phyloP scores from a whole-genome alignment of 92 coral and sea anemone species.

The Epizoanthus illoricatus region DNA sequence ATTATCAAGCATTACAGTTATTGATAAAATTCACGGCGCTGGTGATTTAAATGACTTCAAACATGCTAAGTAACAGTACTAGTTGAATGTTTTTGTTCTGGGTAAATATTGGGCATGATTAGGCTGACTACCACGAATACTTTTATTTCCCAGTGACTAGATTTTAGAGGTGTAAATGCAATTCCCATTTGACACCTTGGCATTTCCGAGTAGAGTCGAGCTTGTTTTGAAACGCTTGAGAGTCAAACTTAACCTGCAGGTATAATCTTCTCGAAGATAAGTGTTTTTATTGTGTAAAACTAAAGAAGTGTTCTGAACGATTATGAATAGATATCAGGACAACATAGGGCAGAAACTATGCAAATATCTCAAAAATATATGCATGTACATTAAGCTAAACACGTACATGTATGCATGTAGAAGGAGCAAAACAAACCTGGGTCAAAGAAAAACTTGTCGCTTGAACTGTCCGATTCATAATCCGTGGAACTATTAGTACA shows the following conservation, averaged over 20 bases:
- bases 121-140: too few relatives aligned
- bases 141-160: neutral
- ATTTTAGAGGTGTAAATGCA: conserved; percentile 19
- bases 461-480: conserved; percentile 72
- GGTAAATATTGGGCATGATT: neutral
- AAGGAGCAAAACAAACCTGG: conserved; percentile 62
- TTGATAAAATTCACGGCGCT: neutral
- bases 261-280: neutral
- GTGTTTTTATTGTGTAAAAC: neutral
- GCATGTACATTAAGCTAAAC: too few relatives aligned
- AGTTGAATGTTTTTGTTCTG: neutral
- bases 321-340: too few relatives aligned
- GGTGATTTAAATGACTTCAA: neutral
- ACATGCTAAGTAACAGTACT: neutral
- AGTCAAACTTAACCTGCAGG: neutral
- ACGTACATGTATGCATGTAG: too few relatives aligned
- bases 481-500: conserved; percentile 56
- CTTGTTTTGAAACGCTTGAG: neutral
- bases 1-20: neutral
- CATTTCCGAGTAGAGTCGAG: conserved; percentile 22
- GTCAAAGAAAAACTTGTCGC: conserved; percentile 75
- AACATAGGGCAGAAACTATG: too few relatives aligned
- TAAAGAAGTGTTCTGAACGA: neutral
- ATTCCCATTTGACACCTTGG: conserved; percentile 31
- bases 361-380: too few relatives aligned